Evolutionary conservation across 2,113 vertebrate genomes (phyloP).

Genomic region (Paratilapia polleni): DNA sequence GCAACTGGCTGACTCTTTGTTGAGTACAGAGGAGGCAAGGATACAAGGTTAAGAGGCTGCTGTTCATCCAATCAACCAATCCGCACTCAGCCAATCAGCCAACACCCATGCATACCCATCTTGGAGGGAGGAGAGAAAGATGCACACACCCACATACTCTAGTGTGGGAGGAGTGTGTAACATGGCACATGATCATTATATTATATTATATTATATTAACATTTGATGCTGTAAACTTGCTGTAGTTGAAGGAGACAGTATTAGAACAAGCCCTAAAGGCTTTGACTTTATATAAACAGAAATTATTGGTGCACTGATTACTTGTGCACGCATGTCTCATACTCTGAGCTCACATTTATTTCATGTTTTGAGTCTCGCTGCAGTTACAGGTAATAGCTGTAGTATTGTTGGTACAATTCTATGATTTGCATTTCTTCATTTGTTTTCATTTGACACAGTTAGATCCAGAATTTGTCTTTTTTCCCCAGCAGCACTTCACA

Average conservation of each 20-base stretch:
- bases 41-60: too few relatives aligned
- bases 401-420: neutral
- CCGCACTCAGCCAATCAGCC: too few relatives aligned
- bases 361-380: neutral
- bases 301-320: neutral
- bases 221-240: neutral
- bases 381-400: neutral
- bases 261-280: neutral
- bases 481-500: conserved; percentile 7
- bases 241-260: too few relatives aligned
- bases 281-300: neutral
- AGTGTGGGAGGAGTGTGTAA: too few relatives aligned
- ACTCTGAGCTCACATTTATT: neutral
- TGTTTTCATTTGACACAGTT: conserved; percentile 33
- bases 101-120: too few relatives aligned
- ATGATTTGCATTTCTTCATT: conserved; percentile 37
- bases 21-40: too few relatives aligned
- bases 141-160: too few relatives aligned
- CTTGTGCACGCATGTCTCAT: neutral
- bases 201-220: too few relatives aligned
- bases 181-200: too few relatives aligned
- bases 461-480: neutral
- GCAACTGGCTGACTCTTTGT: too few relatives aligned
- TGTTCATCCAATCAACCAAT: too few relatives aligned
- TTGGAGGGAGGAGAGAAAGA: too few relatives aligned